Conservation (phyloP, 1,140 invertebrate species). For the Drosophila mauritiana region DNA sequence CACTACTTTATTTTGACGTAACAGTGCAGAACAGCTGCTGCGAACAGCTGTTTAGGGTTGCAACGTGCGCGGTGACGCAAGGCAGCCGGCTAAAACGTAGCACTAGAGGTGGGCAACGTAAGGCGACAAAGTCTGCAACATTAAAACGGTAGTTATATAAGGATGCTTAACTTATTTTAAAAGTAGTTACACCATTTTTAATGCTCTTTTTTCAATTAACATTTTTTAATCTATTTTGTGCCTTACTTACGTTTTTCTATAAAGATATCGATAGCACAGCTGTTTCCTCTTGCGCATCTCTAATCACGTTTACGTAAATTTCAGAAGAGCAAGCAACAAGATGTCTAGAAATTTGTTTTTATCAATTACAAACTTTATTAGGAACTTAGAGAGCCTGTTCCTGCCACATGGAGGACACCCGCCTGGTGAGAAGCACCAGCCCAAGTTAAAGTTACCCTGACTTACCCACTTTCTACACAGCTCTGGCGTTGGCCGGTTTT, state of each 20-base stretch:
- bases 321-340: not conserved
- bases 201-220: too few relatives aligned
- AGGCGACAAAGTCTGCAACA: not conserved
- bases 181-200: too few relatives aligned
- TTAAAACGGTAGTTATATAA: not conserved
- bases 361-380: conserved; percentile 58
- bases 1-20: conserved; percentile 73
- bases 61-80: conserved; percentile 27
- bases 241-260: too few relatives aligned
- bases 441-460: not conserved
- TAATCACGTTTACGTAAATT: conserved; percentile 56
- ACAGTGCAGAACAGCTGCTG: conserved; percentile 64
- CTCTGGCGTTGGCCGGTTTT: conserved; percentile 52
- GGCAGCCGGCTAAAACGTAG: not conserved
- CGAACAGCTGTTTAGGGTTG: conserved; percentile 38
- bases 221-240: too few relatives aligned
- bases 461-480: not conserved
- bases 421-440: conserved; percentile 20
- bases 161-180: too few relatives aligned
- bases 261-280: conserved; percentile 16
- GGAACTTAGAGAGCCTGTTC: conserved; percentile 51
- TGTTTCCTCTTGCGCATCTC: conserved; percentile 3
- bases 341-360: conserved; percentile 62
- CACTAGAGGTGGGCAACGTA: not conserved
- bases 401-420: conserved; percentile 34